These are phyloP conservation scores for Drosophila sp. DNA, from an alignment of 1,140 invertebrate species.

Conservation along the genomic window DNA sequence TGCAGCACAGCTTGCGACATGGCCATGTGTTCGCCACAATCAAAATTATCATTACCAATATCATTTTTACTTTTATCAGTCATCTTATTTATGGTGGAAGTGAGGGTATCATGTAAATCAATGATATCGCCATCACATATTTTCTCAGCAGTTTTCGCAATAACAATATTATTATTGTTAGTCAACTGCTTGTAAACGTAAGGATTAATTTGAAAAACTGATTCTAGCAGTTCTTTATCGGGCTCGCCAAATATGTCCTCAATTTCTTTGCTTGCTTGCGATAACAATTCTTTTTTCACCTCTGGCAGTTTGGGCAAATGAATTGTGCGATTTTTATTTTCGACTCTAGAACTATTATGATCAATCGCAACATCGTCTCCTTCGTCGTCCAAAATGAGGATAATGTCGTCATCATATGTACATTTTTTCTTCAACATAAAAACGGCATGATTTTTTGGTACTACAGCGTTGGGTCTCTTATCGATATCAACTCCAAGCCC, in stretches of 20 bases:
- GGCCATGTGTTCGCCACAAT: slow-evolving; percentile 57
- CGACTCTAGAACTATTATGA: neutral
- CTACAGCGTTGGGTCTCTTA: neutral
- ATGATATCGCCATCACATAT: slow-evolving; percentile 57
- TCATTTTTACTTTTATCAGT: neutral
- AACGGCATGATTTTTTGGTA: slow-evolving; percentile 28
- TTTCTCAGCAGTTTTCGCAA: neutral
- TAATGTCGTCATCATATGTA: slow-evolving; percentile 9
- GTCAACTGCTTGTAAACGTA: slow-evolving; percentile 56
- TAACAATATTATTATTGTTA: slow-evolving; percentile 3
- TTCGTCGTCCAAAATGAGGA: slow-evolving; percentile 38
- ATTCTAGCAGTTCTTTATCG: slow-evolving; percentile 50
- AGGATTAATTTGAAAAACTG: slow-evolving; percentile 49
- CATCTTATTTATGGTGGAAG: too few species aligned
- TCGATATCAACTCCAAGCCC: slow-evolving; percentile 48
- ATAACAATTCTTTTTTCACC: slow-evolving; percentile 57
- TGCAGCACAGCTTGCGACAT: slow-evolving; percentile 58
- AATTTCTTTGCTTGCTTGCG: slow-evolving; percentile 48
- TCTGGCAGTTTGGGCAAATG: slow-evolving; percentile 67
- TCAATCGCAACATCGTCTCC: neutral
- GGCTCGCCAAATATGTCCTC: slow-evolving; percentile 69
- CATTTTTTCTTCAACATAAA: slow-evolving; percentile 42
- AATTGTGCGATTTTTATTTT: slow-evolving; percentile 2
- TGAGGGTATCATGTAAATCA: slow-evolving; percentile 28
- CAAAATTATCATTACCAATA: neutral